Conservation (phyloP, 1,140 invertebrate species). For the Drosophila albomicans region DNA sequence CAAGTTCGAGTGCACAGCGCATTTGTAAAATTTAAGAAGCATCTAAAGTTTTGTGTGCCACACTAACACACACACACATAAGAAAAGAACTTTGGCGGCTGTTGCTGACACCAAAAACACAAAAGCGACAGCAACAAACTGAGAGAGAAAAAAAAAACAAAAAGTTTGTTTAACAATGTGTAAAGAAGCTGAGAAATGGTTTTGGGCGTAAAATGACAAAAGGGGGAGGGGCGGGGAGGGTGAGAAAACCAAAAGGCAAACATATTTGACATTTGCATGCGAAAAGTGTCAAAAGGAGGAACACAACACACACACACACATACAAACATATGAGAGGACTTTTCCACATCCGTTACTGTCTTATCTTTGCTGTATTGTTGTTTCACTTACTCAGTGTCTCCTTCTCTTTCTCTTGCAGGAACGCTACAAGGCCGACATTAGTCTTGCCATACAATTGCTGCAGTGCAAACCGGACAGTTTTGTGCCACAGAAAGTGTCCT, state of each 20-base stretch:
- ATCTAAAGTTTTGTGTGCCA: conserved; percentile 64
- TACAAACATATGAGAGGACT: conserved; percentile 3
- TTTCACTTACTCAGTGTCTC: conserved; percentile 9
- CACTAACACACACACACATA: conserved; percentile 26
- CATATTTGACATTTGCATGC: conserved; percentile 81
- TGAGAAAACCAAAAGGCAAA: conserved; percentile 63
- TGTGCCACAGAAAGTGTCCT: conserved; percentile 95
- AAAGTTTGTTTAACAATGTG: conserved; percentile 76
- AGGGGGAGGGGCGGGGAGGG: not conserved
- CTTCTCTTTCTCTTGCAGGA: conserved; percentile 88
- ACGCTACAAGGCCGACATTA: conserved; percentile 97
- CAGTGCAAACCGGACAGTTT: conserved; percentile 98
- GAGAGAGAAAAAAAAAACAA: not conserved
- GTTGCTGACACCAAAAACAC: conserved; percentile 76
- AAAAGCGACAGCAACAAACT: conserved; percentile 55
- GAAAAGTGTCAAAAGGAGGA: conserved; percentile 75
- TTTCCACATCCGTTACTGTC: conserved; percentile 54
- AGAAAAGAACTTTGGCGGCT: conserved; percentile 68
- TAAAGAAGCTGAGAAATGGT: conserved; percentile 57
- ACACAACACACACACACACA: conserved; percentile 33
- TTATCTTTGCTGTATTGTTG: conserved; percentile 58
- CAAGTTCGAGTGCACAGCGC: conserved; percentile 76
- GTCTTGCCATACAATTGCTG: conserved; percentile 95
- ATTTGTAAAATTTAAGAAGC: conserved; percentile 79
- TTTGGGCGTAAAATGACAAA: conserved; percentile 23